A percentile compares a stretch with the other conserved stretches of the same genome.
phyloP scores from a whole-genome alignment of 2,113 vertebrate species.

The Pampusana beccarii region DNA sequence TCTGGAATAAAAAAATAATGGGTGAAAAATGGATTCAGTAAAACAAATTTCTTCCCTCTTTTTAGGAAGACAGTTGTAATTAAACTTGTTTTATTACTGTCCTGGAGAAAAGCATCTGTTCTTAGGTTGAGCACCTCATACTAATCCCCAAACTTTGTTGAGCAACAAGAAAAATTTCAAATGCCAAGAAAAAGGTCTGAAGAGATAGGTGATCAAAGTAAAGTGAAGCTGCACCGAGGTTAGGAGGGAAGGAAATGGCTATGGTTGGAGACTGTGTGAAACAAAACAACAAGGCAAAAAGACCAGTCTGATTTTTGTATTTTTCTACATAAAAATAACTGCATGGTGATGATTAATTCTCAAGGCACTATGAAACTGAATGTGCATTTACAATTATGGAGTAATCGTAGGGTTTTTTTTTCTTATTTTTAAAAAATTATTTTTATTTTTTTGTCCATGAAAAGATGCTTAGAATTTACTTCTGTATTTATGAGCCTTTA shows the following conservation, averaged over 20 bases:
- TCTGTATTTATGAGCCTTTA: not conserved
- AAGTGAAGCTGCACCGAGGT: not conserved
- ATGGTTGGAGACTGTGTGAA: not conserved
- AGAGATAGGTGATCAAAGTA: not conserved
- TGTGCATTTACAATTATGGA: not conserved
- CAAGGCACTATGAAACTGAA: not conserved
- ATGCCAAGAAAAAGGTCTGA: not conserved
- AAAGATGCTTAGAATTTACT: not conserved
- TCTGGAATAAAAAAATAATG: not conserved
- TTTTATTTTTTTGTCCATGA: not conserved
- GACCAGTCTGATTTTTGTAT: not conserved
- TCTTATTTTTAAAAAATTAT: not conserved
- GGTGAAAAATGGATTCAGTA: not conserved
- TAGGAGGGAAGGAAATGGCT: not conserved
- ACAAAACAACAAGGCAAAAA: not conserved
- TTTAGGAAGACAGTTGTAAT: not conserved
- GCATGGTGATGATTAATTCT: not conserved
- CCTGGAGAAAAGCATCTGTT: not conserved
- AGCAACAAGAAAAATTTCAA: not conserved
- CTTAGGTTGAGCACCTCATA: not conserved
- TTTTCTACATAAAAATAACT: not conserved
- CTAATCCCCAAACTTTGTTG: not conserved
- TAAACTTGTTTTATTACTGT: not conserved
- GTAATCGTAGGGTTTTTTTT: not conserved
- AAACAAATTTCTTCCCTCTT: not conserved